Evolutionary conservation across 2,113 vertebrate species (phyloP).

Genomic region (Microtus pennsylvanicus): DNA sequence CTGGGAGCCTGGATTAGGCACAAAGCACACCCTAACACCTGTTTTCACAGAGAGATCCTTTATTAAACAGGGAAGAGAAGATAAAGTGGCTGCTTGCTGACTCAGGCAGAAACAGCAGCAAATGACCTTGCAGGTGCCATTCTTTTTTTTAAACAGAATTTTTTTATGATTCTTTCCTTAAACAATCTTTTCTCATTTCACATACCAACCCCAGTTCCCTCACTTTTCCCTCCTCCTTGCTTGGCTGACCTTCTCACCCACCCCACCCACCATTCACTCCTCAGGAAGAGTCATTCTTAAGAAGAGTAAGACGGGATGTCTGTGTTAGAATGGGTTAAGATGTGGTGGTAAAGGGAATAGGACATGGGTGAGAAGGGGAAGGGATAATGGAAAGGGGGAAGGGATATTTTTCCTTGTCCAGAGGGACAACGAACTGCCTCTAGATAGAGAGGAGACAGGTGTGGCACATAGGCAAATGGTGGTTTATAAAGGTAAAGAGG

Average conservation of each 20-base stretch:
- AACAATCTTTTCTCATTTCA: no score
- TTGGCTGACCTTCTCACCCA: no score
- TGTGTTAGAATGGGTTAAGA: not conserved
- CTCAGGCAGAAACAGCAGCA: not conserved
- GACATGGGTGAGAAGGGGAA: not conserved
- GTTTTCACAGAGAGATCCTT: not conserved
- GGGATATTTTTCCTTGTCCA: not conserved
- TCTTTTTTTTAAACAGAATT: not conserved
- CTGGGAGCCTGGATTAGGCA: not conserved
- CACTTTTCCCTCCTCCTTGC: no score
- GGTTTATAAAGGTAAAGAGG: not conserved
- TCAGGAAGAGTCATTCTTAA: not conserved
- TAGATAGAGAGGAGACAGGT: not conserved
- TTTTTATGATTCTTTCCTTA: no score
- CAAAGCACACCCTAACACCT: not conserved
- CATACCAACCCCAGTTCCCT: no score
- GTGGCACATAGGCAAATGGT: not conserved
- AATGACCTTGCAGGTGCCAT: not conserved
- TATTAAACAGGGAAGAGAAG: not conserved
- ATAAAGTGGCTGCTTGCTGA: not conserved
- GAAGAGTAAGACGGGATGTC: not conserved
- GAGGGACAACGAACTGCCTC: not conserved
- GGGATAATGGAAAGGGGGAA: not conserved
- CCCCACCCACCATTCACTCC: no score
- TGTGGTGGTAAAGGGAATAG: not conserved